Evolutionary conservation across 2,113 vertebrate species (phyloP).

Genomic region (Cochlearius cochlearius): DNA sequence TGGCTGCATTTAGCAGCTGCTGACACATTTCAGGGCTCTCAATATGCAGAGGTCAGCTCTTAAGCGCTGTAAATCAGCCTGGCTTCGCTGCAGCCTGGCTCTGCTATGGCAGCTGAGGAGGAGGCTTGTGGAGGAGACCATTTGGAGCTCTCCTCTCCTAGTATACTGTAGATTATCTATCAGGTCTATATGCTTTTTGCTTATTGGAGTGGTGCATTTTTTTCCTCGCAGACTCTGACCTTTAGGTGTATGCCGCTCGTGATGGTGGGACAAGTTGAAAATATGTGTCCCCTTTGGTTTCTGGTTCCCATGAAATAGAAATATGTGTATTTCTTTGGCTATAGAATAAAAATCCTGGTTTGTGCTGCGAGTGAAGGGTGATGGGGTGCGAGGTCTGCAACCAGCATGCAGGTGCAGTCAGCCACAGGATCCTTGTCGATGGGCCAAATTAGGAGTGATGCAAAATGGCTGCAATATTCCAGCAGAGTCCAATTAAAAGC

Average conservation of each 20-base stretch:
- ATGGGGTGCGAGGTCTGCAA: neutral
- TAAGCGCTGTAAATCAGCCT: neutral
- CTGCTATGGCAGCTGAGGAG: neutral
- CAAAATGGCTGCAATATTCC: neutral
- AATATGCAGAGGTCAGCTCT: neutral
- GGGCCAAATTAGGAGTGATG: neutral
- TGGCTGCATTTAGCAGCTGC: neutral
- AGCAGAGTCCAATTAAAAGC: neutral
- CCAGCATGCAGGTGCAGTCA: neutral
- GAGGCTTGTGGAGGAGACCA: neutral
- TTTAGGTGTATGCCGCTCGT: rapidly evolving
- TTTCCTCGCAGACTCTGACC: neutral
- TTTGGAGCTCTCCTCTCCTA: neutral
- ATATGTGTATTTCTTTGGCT: neutral
- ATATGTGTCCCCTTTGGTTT: neutral
- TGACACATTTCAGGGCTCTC: neutral
- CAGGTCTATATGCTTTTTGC: too few relatives aligned
- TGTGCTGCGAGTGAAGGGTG: neutral
- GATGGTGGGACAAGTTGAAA: neutral
- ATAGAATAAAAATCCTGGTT: neutral
- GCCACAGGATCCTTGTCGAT: neutral
- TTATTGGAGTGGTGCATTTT: neutral
- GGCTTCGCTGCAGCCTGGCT: neutral
- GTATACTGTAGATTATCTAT: neutral
- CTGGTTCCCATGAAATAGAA: neutral